Evolutionary conservation across 2,113 vertebrate genomes (phyloP).

Genomic region (Myiopsitta monachus): DNA sequence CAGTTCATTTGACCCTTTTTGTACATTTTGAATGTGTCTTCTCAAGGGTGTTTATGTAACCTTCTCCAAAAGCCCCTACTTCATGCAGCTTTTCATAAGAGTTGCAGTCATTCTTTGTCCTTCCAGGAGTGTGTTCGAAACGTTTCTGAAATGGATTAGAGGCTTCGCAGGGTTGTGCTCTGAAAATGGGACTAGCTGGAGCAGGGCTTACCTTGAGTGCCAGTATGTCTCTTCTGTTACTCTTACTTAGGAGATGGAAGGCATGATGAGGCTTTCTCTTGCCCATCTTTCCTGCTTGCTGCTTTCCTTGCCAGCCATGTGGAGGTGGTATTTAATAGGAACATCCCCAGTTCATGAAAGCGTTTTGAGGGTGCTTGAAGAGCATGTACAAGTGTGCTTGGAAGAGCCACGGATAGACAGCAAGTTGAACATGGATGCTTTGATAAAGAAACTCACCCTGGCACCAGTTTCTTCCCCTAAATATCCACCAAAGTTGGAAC

Average conservation of each 20-base stretch:
- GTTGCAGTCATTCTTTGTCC: neutral
- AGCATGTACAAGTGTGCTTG: neutral
- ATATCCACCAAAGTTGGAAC: neutral
- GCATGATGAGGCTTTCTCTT: rapidly evolving
- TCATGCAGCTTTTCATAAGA: neutral
- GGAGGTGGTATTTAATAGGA: neutral
- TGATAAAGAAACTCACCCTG: rapidly evolving
- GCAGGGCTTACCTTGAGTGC: neutral
- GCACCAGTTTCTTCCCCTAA: neutral
- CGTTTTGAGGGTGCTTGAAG: neutral
- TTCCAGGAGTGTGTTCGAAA: neutral
- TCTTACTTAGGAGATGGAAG: neutral
- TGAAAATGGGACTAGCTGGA: neutral
- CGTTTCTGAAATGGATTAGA: neutral
- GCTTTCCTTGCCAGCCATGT: neutral
- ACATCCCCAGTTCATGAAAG: neutral
- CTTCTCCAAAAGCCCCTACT: neutral
- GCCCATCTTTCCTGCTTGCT: neutral
- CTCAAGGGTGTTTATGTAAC: constrained; percentile 26
- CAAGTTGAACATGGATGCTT: neutral
- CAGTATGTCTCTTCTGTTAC: neutral
- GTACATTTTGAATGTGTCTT: neutral
- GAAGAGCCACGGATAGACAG: neutral
- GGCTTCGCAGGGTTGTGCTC: neutral
- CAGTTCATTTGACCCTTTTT: constrained; percentile 9